A percentile compares a stretch with the other conserved stretches of the same genome.
phyloP scores from a whole-genome alignment of 64 coral and sea anemone species.

The Acropora yongei region DNA sequence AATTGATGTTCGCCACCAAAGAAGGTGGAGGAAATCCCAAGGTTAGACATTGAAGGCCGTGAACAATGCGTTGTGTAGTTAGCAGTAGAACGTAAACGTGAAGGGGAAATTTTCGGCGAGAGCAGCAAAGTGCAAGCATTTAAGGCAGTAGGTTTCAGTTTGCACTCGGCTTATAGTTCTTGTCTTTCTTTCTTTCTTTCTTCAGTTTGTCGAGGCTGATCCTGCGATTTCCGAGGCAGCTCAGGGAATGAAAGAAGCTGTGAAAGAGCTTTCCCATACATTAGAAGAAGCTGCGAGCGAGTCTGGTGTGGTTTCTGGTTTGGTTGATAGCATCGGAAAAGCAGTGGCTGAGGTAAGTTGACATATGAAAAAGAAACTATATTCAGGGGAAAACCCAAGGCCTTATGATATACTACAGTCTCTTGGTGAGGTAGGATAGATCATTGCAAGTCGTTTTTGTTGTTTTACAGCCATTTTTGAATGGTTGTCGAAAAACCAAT shows the following conservation, averaged over 20 bases:
- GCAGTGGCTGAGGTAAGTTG: constrained; percentile 77
- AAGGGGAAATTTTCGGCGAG: too few species aligned
- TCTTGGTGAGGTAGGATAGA: too few species aligned
- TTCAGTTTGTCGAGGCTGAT: constrained; percentile 79
- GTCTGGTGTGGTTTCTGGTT: constrained; percentile 85
- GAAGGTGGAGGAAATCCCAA: constrained; percentile 92
- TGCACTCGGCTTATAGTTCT: too few species aligned
- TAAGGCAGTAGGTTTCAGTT: too few species aligned
- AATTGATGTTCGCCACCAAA: constrained; percentile 93
- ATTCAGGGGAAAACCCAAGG: neutral
- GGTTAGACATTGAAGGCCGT: constrained; percentile 28
- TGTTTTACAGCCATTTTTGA: too few species aligned
- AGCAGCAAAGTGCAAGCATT: too few species aligned
- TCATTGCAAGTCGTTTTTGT: too few species aligned
- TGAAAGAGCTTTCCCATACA: constrained; percentile 78
- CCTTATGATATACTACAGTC: too few species aligned
- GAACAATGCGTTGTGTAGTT: too few species aligned
- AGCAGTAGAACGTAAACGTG: too few species aligned
- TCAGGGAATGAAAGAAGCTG: constrained; percentile 88
- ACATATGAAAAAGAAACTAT: neutral
- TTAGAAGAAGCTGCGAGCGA: constrained; percentile 88
- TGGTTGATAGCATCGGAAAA: constrained; percentile 95
- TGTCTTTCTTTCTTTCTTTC: neutral
- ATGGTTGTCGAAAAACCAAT: too few species aligned
- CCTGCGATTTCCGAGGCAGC: constrained; percentile 90